These are phyloP conservation scores for Connochaetes taurinus DNA, from an alignment of 2,113 vertebrate genomes.

Conservation along the genomic window DNA sequence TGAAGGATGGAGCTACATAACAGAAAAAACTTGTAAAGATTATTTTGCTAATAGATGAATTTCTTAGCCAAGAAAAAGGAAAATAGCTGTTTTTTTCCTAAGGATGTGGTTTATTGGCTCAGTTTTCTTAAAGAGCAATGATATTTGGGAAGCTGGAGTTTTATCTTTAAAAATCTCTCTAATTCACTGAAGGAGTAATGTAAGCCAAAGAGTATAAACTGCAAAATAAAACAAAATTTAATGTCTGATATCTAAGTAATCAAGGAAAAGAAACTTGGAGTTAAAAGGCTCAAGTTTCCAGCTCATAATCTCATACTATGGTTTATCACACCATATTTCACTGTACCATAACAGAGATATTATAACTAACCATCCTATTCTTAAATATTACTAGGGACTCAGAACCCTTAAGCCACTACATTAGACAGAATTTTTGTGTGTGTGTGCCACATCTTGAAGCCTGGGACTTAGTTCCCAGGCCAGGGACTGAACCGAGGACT, in stretches of 20 bases:
- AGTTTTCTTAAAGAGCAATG: constrained; percentile 23
- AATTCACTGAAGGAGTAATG: constrained; percentile 3
- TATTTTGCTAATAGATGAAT: constrained; percentile 24
- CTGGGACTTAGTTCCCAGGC: not conserved
- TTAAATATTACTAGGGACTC: not conserved
- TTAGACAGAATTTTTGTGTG: not conserved
- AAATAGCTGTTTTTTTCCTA: constrained; percentile 28
- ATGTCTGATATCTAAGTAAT: not conserved
- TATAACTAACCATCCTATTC: not conserved
- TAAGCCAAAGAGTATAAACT: not conserved
- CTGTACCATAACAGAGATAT: not conserved
- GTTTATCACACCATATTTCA: not conserved
- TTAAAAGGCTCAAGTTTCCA: not conserved
- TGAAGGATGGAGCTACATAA: not conserved
- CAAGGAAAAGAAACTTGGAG: not conserved
- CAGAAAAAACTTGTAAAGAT: not conserved
- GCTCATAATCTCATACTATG: not conserved
- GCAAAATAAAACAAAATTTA: not conserved
- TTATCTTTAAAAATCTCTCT: constrained; percentile 15
- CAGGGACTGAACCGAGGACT: not conserved
- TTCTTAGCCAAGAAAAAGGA: constrained; percentile 18
- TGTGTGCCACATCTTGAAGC: not conserved
- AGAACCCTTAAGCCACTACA: not conserved
- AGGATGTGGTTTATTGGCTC: not conserved
- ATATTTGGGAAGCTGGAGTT: not conserved